phyloP scores from a whole-genome alignment of 2,797 vertebrate genomes.

The Lacerta agilis region DNA sequence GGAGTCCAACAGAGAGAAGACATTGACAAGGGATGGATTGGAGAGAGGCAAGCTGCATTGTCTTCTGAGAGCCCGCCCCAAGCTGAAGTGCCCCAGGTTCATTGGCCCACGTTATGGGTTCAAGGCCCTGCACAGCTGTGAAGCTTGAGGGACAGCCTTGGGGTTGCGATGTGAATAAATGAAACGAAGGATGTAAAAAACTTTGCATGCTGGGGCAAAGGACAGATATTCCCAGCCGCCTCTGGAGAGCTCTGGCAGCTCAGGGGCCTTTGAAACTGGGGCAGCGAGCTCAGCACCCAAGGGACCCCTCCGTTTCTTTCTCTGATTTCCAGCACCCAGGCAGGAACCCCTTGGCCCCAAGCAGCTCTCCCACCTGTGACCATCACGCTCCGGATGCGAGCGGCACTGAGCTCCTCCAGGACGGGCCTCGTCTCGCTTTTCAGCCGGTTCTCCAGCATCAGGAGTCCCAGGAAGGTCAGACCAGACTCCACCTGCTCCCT shows the following conservation, averaged over 20 bases:
- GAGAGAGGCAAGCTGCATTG: no score
- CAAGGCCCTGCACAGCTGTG: no score
- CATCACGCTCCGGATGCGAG: slow-evolving; percentile 80
- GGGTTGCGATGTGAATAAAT: no score
- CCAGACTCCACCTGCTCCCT: slow-evolving; percentile 79
- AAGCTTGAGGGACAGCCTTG: no score
- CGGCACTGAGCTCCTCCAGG: slow-evolving; percentile 78
- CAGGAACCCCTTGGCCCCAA: background rate
- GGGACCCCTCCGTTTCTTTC: no score
- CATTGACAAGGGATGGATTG: no score
- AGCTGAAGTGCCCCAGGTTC: background rate
- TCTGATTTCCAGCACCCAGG: background rate
- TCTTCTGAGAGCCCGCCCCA: background rate
- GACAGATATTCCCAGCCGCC: no score
- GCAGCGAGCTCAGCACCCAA: background rate
- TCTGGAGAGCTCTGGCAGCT: background rate
- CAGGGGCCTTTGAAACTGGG: background rate
- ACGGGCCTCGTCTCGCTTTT: slow-evolving; percentile 78
- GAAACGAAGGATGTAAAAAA: no score
- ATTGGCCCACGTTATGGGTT: no score
- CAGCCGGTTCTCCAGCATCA: slow-evolving; percentile 82
- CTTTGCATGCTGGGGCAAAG: no score
- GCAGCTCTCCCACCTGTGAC: slow-evolving; percentile 76
- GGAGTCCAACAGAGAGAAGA: background rate
- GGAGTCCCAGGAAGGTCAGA: slow-evolving; percentile 79